Evolutionary conservation across 2,113 vertebrate genomes (phyloP).

Genomic region (Polypterus bichir): DNA sequence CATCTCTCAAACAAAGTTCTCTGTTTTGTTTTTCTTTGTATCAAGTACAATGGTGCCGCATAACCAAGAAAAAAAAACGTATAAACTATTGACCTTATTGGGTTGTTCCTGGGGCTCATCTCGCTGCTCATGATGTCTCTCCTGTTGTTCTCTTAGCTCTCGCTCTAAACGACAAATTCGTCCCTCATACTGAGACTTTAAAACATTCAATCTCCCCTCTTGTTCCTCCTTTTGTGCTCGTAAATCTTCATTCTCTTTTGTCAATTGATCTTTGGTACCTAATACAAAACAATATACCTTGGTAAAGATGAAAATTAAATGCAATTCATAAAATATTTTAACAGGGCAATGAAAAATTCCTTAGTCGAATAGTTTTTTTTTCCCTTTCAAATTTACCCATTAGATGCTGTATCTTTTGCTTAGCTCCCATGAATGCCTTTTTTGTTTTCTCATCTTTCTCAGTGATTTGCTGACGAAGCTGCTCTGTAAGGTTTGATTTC

Average conservation of each 20-base stretch:
- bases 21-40: too few relatives aligned
- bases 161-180: constrained; percentile 82
- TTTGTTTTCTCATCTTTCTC: constrained; percentile 92
- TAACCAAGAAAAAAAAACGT: background rate
- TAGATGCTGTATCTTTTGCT: constrained; percentile 80
- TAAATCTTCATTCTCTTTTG: constrained; percentile 81
- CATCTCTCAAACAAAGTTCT: too few relatives aligned
- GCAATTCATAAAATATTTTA: background rate
- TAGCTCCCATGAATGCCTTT: constrained; percentile 76
- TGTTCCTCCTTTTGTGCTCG: constrained; percentile 84
- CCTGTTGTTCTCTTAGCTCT: constrained; percentile 80
- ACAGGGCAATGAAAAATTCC: too few relatives aligned
- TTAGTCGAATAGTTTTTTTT: too few relatives aligned
- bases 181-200: constrained; percentile 90
- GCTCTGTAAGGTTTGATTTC: constrained; percentile 67
- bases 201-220: constrained; percentile 81
- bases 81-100: constrained; percentile 59
- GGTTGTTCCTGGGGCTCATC: constrained; percentile 77
- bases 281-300: background rate
- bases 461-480: constrained; percentile 70
- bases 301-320: background rate
- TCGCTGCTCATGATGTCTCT: constrained; percentile 80
- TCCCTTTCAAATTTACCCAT: constrained; percentile 38
- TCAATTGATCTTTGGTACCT: constrained; percentile 75
- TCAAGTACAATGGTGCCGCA: too few relatives aligned